These are phyloP conservation scores for Sinosuthora webbiana DNA, from an alignment of 2,113 vertebrate species.

Conservation along the genomic window DNA sequence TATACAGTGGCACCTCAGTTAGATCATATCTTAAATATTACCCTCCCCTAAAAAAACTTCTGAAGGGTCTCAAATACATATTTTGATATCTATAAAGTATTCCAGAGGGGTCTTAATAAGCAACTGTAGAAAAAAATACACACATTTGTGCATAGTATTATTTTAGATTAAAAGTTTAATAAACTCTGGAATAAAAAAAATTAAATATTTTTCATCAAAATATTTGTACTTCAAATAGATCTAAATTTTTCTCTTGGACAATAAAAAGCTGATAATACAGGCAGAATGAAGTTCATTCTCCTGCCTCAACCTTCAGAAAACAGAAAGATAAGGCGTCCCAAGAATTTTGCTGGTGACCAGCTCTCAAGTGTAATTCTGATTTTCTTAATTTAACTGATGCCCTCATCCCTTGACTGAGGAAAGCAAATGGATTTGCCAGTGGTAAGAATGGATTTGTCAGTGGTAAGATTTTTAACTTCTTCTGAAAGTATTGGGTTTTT, in stretches of 20 bases:
- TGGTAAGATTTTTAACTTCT: not conserved
- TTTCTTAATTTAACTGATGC: not conserved
- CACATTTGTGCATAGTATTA: not conserved
- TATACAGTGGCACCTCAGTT: not conserved
- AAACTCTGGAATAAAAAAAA: not conserved
- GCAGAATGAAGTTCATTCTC: not conserved
- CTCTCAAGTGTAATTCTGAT: not conserved
- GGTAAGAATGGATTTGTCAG: not conserved
- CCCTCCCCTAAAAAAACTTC: not conserved
- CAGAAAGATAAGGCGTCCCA: rapidly evolving
- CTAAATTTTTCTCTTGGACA: not conserved
- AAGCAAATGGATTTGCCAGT: rapidly evolving
- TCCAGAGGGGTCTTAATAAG: not conserved
- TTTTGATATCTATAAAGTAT: not conserved
- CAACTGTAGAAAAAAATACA: not conserved
- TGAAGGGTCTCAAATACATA: not conserved
- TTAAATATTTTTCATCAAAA: not conserved
- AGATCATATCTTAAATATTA: not conserved
- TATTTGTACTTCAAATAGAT: not conserved
- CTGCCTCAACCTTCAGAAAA: not conserved
- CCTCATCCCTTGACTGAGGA: not conserved
- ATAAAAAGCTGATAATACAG: not conserved
- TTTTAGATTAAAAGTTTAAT: not conserved
- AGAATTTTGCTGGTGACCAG: not conserved
- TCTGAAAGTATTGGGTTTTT: not conserved